These are phyloP conservation scores for Urocitellus parryii DNA, from an alignment of 2,113 vertebrate genomes.

Conservation along the genomic window DNA sequence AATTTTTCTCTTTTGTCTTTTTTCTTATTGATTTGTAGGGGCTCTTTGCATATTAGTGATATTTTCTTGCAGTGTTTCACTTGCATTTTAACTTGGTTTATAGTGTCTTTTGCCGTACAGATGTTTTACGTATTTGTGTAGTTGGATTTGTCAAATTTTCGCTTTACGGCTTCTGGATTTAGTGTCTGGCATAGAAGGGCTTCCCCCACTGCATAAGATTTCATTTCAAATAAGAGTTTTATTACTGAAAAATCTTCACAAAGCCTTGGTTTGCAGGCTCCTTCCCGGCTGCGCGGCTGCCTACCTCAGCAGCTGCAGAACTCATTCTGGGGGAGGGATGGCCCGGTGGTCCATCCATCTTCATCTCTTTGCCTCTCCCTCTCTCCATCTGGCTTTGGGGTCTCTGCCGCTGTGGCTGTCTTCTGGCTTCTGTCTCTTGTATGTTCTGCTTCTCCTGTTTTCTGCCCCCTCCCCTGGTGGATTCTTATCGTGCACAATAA, in stretches of 20 bases:
- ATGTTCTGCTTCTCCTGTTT: background rate
- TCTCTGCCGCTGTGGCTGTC: background rate
- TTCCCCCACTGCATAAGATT: conserved; percentile 29
- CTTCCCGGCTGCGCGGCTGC: conserved; percentile 6
- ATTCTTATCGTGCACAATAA: background rate
- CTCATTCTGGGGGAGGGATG: background rate
- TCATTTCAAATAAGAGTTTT: conserved; percentile 74
- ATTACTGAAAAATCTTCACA: conserved; percentile 62
- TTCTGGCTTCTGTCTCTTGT: background rate
- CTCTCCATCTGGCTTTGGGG: background rate
- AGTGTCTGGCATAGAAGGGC: conserved; percentile 63
- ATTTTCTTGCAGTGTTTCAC: conserved; percentile 46
- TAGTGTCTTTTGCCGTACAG: conserved; percentile 55
- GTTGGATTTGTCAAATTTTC: conserved; percentile 59
- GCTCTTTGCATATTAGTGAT: conserved; percentile 78
- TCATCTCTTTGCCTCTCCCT: background rate
- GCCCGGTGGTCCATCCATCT: background rate
- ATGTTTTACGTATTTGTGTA: conserved; percentile 57
- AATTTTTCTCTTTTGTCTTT: conserved; percentile 62
- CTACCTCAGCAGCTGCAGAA: conserved; percentile 30
- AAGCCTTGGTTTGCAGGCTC: background rate
- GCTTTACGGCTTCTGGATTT: conserved; percentile 64
- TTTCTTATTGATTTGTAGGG: conserved; percentile 80
- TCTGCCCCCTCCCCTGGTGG: background rate
- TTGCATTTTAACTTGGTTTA: conserved; percentile 60